phyloP scores from a whole-genome alignment of 2,113 vertebrate genomes.

The Callaeas wilsoni region DNA sequence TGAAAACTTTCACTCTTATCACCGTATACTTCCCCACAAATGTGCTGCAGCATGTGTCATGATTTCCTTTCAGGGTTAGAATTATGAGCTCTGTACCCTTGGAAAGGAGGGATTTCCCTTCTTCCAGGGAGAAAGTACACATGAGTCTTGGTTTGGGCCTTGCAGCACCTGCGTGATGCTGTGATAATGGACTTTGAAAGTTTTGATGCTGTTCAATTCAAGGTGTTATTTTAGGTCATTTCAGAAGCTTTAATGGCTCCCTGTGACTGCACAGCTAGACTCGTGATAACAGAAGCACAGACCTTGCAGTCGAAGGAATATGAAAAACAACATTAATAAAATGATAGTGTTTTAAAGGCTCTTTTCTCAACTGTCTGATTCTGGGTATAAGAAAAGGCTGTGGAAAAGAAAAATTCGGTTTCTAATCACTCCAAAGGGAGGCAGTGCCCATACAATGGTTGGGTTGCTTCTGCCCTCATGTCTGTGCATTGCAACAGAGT shows the following conservation, averaged over 20 bases:
- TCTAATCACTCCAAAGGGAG: background rate
- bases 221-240: conserved; percentile 7
- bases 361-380: background rate
- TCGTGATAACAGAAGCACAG: background rate
- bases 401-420: background rate
- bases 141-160: background rate
- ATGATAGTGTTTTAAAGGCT: background rate
- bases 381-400: background rate
- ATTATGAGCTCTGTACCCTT: background rate
- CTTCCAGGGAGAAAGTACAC: background rate
- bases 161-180: background rate
- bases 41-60: background rate
- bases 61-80: background rate
- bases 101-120: background rate
- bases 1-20: background rate
- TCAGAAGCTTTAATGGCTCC: background rate
- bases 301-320: background rate
- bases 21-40: background rate
- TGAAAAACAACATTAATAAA: background rate
- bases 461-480: background rate
- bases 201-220: background rate
- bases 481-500: background rate
- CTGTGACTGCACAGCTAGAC: background rate
- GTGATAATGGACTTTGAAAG: conserved; percentile 19
- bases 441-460: background rate